Conservation (phyloP, 2,113 vertebrate species). For the Poicephalus gulielmi region DNA sequence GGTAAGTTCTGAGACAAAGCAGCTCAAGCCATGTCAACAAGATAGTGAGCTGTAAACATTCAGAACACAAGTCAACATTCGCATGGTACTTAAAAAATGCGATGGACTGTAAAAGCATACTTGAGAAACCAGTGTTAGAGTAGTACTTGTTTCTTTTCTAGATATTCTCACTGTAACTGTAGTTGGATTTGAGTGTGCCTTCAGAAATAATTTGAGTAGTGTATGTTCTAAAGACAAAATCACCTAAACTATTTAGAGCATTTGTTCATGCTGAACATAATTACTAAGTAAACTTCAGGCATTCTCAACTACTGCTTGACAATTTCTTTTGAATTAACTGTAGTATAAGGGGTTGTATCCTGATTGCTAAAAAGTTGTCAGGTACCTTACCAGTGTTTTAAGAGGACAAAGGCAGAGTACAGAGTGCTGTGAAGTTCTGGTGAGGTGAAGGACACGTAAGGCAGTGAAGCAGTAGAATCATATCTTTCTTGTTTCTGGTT, state of each 20-base stretch:
- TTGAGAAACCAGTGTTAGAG: neutral
- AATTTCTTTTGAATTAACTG: neutral
- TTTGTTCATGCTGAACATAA: neutral
- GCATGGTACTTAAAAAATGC: neutral
- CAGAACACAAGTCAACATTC: neutral
- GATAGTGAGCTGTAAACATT: neutral
- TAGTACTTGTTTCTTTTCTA: neutral
- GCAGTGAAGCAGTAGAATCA: neutral
- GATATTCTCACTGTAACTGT: accelerated
- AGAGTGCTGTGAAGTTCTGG: neutral
- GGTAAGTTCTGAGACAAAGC: neutral
- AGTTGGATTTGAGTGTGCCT: neutral
- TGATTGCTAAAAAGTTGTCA: neutral
- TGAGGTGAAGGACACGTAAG: neutral
- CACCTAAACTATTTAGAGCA: neutral
- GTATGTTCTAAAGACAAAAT: neutral
- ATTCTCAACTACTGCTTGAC: neutral
- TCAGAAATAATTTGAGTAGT: neutral
- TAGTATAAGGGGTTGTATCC: neutral
- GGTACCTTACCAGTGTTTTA: neutral
- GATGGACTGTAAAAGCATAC: accelerated
- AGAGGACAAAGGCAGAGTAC: neutral
- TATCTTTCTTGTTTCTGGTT: neutral
- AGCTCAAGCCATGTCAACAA: neutral
- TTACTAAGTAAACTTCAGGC: neutral